Evolutionary conservation across 1,140 invertebrate species (phyloP).

Genomic region (Hylaeus volcanicus): DNA sequence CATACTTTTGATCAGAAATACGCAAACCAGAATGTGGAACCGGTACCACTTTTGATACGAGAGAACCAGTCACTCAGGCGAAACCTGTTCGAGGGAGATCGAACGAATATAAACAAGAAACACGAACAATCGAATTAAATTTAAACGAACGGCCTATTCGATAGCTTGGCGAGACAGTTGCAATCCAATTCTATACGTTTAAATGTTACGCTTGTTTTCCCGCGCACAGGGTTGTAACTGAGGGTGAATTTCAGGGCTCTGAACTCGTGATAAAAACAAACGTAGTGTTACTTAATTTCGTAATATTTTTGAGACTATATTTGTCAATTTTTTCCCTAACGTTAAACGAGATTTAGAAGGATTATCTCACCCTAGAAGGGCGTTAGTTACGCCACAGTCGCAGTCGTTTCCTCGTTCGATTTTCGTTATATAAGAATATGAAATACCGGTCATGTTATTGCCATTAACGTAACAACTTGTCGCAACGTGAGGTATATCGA

Average conservation of each 20-base stretch:
- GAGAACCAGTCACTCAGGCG: background rate
- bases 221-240: no score
- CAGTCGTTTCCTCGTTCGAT: background rate
- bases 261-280: no score
- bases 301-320: no score
- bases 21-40: constrained; percentile 30
- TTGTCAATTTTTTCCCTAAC: no score
- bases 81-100: constrained; percentile 29
- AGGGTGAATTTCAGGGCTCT: no score
- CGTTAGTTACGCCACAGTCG: no score
- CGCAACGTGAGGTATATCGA: background rate
- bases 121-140: constrained; percentile 27
- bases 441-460: constrained; percentile 17
- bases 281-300: no score
- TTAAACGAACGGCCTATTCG: background rate
- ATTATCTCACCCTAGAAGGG: no score
- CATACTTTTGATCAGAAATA: constrained; percentile 19
- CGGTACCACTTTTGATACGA: constrained; percentile 19
- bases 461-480: constrained; percentile 19
- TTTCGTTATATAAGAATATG: constrained; percentile 31
- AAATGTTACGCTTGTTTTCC: background rate
- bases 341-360: no score
- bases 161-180: no score
- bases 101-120: constrained; percentile 26
- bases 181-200: no score